A percentile compares a stretch with the other conserved stretches of the same genome.
phyloP scores from a whole-genome alignment of 2,888 invertebrate genomes.

The Chydorus sphaericus region DNA sequence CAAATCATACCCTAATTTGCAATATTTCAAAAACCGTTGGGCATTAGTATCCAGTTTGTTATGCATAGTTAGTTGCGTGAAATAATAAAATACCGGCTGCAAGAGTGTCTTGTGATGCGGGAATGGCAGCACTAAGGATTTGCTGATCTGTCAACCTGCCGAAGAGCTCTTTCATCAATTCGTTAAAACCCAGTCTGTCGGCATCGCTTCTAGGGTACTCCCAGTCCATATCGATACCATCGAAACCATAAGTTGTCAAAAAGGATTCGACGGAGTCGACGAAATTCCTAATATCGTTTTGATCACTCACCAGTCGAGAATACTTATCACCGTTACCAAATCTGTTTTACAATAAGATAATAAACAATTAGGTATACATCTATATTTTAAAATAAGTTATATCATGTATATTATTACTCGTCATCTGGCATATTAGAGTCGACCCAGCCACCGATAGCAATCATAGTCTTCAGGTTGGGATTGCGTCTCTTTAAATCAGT shows the following conservation, averaged over 20 bases:
- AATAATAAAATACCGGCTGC: conserved; percentile 1
- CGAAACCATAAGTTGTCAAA: conserved; percentile 1
- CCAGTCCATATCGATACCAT: conserved; percentile 13
- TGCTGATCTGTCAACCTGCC: no score
- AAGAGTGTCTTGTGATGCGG: neutral
- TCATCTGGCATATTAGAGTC: no score
- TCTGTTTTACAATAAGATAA: no score
- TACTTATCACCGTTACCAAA: conserved; percentile 7
- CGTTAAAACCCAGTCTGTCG: conserved; percentile 5
- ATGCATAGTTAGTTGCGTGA: neutral
- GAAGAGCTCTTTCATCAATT: conserved; percentile 7
- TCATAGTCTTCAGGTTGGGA: conserved; percentile 4
- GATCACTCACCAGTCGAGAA: neutral
- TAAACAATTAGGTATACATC: no score
- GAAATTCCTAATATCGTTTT: neutral
- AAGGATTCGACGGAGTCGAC: neutral
- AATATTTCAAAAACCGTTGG: no score
- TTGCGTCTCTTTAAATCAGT: neutral
- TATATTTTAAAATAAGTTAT: no score
- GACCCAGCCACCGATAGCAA: conserved; percentile 2
- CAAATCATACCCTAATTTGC: conserved; percentile 4
- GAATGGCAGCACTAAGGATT: no score
- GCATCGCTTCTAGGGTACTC: neutral
- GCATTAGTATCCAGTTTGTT: no score
- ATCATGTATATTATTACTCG: no score